A percentile compares a stretch with the other conserved stretches of the same genome.
phyloP scores from a whole-genome alignment of 2,888 invertebrate genomes.

The Drosophila maculinotata region DNA sequence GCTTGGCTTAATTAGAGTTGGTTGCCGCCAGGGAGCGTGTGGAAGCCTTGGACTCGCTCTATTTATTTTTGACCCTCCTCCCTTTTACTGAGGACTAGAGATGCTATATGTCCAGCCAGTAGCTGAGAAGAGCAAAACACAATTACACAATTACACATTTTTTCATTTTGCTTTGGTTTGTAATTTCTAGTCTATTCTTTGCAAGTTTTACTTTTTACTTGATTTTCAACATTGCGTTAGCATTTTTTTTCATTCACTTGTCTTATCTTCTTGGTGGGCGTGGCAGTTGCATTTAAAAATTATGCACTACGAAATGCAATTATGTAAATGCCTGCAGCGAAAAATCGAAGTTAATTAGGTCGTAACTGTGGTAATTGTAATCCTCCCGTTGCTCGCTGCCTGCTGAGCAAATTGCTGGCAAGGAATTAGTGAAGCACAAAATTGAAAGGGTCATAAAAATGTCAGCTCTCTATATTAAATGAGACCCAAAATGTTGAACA shows the following conservation, averaged over 20 bases:
- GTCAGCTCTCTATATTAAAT: conserved; percentile 54
- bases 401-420: conserved; percentile 45
- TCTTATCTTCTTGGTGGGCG: conserved; percentile 34
- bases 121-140: conserved; percentile 47
- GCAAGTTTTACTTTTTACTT: conserved; percentile 64
- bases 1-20: conserved; percentile 69
- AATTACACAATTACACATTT: conserved; percentile 67
- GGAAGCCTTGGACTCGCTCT: conserved; percentile 16
- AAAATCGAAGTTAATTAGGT: conserved; percentile 79
- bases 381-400: conserved; percentile 28
- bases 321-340: conserved; percentile 74
- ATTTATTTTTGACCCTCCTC: conserved; percentile 7
- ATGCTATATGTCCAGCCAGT: conserved; percentile 65
- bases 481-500: conserved; percentile 32
- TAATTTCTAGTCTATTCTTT: conserved; percentile 56
- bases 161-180: conserved; percentile 41
- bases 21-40: conserved; percentile 30
- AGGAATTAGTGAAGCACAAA: conserved; percentile 65
- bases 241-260: conserved; percentile 21
- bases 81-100: conserved; percentile 30
- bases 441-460: conserved; percentile 63
- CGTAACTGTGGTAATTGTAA: conserved; percentile 67
- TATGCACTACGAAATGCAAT: conserved; percentile 70
- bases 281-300: conserved; percentile 54
- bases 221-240: conserved; percentile 47